Evolutionary conservation across 2,797 vertebrate species (phyloP).

Genomic region (Lithobates pipiens): DNA sequence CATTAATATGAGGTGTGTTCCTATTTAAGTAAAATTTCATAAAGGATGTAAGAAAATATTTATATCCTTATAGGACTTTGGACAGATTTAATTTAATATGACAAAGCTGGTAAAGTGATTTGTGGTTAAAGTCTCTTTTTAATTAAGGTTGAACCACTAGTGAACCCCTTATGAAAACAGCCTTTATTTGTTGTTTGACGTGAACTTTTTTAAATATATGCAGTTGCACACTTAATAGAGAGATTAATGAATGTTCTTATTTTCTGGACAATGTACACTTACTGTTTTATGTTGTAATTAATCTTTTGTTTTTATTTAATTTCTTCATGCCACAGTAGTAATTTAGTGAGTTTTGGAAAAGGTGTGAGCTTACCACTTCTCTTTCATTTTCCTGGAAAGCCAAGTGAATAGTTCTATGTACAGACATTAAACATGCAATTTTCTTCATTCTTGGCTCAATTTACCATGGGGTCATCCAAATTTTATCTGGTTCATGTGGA

Average conservation of each 20-base stretch:
- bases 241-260: slow-evolving; percentile 32
- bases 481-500: slow-evolving; percentile 33
- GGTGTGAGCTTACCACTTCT: slow-evolving; percentile 16
- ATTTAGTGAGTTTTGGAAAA: slow-evolving; percentile 19
- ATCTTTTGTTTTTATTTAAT: slow-evolving; percentile 47
- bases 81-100: slow-evolving; percentile 15
- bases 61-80: not conserved
- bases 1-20: slow-evolving; percentile 1
- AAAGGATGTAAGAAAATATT: not conserved
- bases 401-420: slow-evolving; percentile 14
- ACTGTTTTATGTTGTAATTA: slow-evolving; percentile 34
- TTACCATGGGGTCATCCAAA: slow-evolving; percentile 29
- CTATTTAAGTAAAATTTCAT: not conserved
- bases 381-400: slow-evolving; percentile 23
- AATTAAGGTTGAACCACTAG: slow-evolving; percentile 43
- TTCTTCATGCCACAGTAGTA: slow-evolving; percentile 27
- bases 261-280: slow-evolving; percentile 11
- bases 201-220: slow-evolving; percentile 6
- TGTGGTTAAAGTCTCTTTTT: slow-evolving; percentile 27
- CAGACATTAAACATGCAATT: slow-evolving; percentile 33
- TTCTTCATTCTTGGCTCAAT: slow-evolving; percentile 22
- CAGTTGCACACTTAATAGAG: slow-evolving; percentile 25
- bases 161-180: slow-evolving; percentile 50
- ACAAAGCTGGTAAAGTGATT: slow-evolving; percentile 46
- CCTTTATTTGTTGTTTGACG: slow-evolving; percentile 44